Percentiles rank a stretch among this genome's conserved stretches.
phyloP scores from a whole-genome alignment of 2,888 invertebrate species.

The Stenotaenia linearis region DNA sequence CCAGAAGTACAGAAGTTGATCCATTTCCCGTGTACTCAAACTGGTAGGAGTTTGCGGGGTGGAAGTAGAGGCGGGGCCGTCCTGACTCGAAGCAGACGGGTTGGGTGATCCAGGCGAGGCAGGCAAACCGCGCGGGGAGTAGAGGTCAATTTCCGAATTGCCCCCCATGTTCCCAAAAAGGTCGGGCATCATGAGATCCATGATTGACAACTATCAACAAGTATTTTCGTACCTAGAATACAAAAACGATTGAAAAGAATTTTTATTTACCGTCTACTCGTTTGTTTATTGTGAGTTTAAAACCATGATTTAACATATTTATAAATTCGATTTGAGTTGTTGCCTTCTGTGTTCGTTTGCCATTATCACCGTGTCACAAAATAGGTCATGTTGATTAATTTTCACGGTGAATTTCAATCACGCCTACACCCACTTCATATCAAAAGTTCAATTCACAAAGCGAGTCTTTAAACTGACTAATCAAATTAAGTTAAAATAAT shows the following conservation, averaged over 20 bases:
- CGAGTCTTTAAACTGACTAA: background rate
- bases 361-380: background rate
- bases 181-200: conserved; percentile 31
- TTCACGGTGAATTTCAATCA: background rate
- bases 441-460: background rate
- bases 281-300: background rate
- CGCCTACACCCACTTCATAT: background rate
- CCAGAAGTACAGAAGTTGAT: conserved; percentile 31
- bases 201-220: background rate
- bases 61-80: background rate
- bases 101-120: conserved; percentile 26
- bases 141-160: conserved; percentile 28
- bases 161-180: conserved; percentile 24
- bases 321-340: background rate
- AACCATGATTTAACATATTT: background rate
- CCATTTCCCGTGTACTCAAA: conserved; percentile 21
- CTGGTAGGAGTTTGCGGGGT: conserved; percentile 22
- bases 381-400: background rate
- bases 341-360: background rate
- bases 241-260: background rate
- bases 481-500: background rate
- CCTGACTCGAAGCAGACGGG: conserved; percentile 2
- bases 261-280: background rate
- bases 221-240: background rate
- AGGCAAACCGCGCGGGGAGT: conserved; percentile 2